A percentile compares a stretch with the other conserved stretches of the same genome.
Conservation (phyloP, 2,113 vertebrate genomes). For the Clarias macrocephalus region DNA sequence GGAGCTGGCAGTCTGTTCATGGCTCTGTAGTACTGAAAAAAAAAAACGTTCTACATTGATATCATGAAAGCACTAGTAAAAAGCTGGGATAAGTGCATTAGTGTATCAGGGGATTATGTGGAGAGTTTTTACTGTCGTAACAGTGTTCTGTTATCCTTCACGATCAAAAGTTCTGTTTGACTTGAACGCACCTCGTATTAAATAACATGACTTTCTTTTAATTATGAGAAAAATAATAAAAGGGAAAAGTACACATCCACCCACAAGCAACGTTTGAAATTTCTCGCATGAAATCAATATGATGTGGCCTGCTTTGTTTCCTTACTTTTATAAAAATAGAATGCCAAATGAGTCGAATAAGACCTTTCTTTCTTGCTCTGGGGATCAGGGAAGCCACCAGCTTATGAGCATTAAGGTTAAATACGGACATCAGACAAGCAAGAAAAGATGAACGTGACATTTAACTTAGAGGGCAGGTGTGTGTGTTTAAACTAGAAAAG, state of each 20-base stretch:
- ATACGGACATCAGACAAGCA: conserved; percentile 35
- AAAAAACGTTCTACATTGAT: too few relatives aligned
- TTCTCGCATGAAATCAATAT: conserved; percentile 53
- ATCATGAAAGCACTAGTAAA: too few relatives aligned
- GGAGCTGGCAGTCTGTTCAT: too few relatives aligned
- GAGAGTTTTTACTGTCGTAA: too few relatives aligned
- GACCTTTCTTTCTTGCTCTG: conserved; percentile 32
- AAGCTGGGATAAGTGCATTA: too few relatives aligned
- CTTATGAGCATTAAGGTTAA: conserved; percentile 47
- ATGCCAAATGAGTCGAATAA: conserved; percentile 40
- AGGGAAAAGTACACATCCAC: conserved; percentile 31
- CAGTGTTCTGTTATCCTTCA: too few relatives aligned
- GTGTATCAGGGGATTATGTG: too few relatives aligned
- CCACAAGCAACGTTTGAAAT: conserved; percentile 43
- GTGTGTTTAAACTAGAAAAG: conserved; percentile 16
- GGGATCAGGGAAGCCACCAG: conserved; percentile 23
- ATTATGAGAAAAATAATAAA: conserved; percentile 44
- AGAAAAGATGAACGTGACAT: conserved; percentile 42
- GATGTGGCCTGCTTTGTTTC: conserved; percentile 29
- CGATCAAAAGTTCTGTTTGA: too few relatives aligned
- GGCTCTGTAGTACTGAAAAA: too few relatives aligned
- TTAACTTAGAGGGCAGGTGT: conserved; percentile 42
- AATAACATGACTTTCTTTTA: conserved; percentile 52
- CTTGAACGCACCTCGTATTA: conserved; percentile 32
- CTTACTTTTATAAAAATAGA: conserved; percentile 56